Evolutionary conservation across 2,888 invertebrate species (phyloP).

Genomic region (Troglohyphantes excavatus): DNA sequence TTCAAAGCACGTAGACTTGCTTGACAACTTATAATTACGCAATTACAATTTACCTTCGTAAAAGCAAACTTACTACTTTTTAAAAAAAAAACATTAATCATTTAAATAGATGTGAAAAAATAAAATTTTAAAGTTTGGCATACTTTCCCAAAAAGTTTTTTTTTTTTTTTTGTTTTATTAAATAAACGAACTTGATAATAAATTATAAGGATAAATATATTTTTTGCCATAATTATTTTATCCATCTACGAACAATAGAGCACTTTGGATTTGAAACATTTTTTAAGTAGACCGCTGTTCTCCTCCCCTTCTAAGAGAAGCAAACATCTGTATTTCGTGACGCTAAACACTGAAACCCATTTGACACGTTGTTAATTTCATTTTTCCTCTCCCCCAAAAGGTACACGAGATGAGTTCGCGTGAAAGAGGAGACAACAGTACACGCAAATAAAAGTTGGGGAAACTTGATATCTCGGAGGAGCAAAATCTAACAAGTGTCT

Average conservation of each 20-base stretch:
- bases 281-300: not conserved
- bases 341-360: not conserved
- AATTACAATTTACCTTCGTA: not conserved
- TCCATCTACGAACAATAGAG: too few relatives aligned
- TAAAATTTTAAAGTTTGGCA: too few relatives aligned
- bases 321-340: slow-evolving; percentile 42
- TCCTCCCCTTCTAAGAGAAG: slow-evolving; percentile 10
- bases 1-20: not conserved
- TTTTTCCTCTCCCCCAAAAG: not conserved
- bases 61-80: too few relatives aligned
- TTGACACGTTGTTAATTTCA: slow-evolving; percentile 29
- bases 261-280: too few relatives aligned
- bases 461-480: slow-evolving; percentile 49
- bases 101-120: too few relatives aligned
- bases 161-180: too few relatives aligned
- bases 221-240: too few relatives aligned
- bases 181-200: too few relatives aligned
- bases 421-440: slow-evolving; percentile 36
- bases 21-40: not conserved
- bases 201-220: too few relatives aligned
- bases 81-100: too few relatives aligned
- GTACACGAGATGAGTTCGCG: slow-evolving; percentile 1
- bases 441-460: slow-evolving; percentile 62
- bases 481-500: slow-evolving; percentile 69
- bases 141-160: too few relatives aligned